A percentile compares a stretch with the other conserved stretches of the same genome.
These are phyloP conservation scores for Cyrtonyx montezumae DNA, from an alignment of 2,113 vertebrate species.

Conservation along the genomic window DNA sequence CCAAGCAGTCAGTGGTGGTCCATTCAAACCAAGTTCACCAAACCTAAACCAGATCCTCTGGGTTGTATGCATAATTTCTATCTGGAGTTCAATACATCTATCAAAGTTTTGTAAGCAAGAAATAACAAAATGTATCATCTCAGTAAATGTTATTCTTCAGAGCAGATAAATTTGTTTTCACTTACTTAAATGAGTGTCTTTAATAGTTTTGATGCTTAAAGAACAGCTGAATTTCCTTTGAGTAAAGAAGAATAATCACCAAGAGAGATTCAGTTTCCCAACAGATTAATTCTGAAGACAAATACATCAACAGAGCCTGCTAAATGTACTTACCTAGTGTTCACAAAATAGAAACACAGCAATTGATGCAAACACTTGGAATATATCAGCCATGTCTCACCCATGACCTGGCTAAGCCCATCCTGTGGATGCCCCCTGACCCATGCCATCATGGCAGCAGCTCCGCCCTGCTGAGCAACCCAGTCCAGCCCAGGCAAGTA, in stretches of 20 bases:
- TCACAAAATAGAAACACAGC: neutral
- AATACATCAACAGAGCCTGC: neutral
- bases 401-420: too few species aligned
- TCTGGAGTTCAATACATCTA: neutral
- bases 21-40: neutral
- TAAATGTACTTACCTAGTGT: neutral
- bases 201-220: neutral
- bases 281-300: neutral
- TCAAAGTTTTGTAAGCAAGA: neutral
- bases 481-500: too few species aligned
- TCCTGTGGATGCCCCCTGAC: too few species aligned
- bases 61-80: neutral
- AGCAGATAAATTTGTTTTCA: neutral
- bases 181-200: neutral
- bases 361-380: neutral
- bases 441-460: too few species aligned
- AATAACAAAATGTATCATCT: neutral
- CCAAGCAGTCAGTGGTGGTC: neutral
- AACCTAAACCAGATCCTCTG: neutral
- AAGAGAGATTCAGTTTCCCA: neutral
- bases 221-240: neutral
- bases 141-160: neutral
- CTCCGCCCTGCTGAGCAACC: too few species aligned
- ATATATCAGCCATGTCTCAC: neutral
- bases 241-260: neutral